Conservation (phyloP, 2,888 invertebrate genomes). For the Trichopria drosophilae region DNA sequence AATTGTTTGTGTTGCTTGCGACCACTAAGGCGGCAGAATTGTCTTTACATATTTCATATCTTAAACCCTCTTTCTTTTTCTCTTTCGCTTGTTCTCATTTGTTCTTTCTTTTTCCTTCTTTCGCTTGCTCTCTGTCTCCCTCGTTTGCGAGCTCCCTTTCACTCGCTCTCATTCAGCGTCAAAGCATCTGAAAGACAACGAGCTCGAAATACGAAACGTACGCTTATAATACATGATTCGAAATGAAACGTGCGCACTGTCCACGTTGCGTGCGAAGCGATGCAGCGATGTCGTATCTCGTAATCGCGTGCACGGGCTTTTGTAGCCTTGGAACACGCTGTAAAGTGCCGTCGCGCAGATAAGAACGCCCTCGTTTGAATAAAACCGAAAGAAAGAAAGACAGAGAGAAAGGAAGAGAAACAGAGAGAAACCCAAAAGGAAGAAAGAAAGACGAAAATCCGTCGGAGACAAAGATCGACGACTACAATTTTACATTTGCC, state of each 20-base stretch:
- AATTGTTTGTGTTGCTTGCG: too few relatives aligned
- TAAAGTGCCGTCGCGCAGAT: conserved; percentile 47
- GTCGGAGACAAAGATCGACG: too few relatives aligned
- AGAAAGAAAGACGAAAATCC: conserved; percentile 13
- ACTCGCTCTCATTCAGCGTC: too few relatives aligned
- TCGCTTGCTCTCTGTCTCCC: too few relatives aligned
- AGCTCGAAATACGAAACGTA: too few relatives aligned
- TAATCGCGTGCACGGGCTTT: conserved; percentile 51
- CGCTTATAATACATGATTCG: too few relatives aligned
- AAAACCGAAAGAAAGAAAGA: conserved; percentile 32
- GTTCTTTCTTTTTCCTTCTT: too few relatives aligned
- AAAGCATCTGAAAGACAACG: too few relatives aligned
- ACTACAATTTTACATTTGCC: too few relatives aligned
- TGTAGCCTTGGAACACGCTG: conserved; percentile 48
- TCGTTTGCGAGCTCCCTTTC: too few relatives aligned
- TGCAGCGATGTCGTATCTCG: conserved; percentile 42
- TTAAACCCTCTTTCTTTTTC: neutral
- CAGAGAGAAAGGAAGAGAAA: conserved; percentile 8
- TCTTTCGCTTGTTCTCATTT: conserved; percentile 3
- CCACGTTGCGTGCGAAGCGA: conserved; percentile 45
- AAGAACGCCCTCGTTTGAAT: conserved; percentile 45
- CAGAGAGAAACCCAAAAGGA: conserved; percentile 11
- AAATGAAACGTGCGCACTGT: conserved; percentile 22
- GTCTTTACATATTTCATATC: too few relatives aligned
- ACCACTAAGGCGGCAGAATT: too few relatives aligned